phyloP scores from a whole-genome alignment of 2,888 invertebrate genomes.

The Rhagium mordax region DNA sequence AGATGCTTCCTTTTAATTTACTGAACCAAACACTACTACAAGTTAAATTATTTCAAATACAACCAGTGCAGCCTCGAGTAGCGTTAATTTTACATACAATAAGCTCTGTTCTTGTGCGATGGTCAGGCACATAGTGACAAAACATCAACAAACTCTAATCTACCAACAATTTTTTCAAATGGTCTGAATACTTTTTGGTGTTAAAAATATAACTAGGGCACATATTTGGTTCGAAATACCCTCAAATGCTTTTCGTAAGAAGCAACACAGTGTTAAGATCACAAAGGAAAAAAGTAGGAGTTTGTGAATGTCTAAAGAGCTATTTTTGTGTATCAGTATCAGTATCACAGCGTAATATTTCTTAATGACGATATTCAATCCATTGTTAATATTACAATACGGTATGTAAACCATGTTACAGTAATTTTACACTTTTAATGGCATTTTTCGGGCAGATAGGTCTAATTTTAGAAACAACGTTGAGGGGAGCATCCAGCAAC shows the following conservation, averaged over 20 bases:
- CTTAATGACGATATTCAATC: not conserved
- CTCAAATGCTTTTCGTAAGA: slow-evolving; percentile 12
- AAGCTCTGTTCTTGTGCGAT: slow-evolving; percentile 37
- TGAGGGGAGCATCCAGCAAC: no score
- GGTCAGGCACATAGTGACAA: slow-evolving; percentile 41
- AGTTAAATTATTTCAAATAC: not conserved
- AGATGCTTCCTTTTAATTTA: slow-evolving; percentile 14
- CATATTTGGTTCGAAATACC: slow-evolving; percentile 11
- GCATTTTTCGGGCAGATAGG: not conserved
- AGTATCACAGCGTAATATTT: slow-evolving; percentile 15
- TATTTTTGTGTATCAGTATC: slow-evolving; percentile 17
- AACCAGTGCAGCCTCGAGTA: slow-evolving; percentile 10
- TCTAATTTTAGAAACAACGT: no score
- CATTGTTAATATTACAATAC: slow-evolving; percentile 3
- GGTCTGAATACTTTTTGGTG: slow-evolving; percentile 58
- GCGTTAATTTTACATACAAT: slow-evolving; percentile 21
- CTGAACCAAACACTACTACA: not conserved
- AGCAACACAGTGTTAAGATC: slow-evolving; percentile 23
- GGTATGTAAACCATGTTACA: not conserved
- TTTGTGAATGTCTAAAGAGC: slow-evolving; percentile 14
- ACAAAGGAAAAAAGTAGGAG: slow-evolving; percentile 8
- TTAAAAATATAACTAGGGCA: slow-evolving; percentile 45
- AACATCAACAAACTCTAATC: slow-evolving; percentile 36
- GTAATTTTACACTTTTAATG: slow-evolving; percentile 3
- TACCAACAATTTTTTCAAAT: slow-evolving; percentile 35